Percentiles rank a stretch among this genome's conserved stretches.
Conservation (phyloP, 2,888 invertebrate species). For the Tridacna gigas region DNA sequence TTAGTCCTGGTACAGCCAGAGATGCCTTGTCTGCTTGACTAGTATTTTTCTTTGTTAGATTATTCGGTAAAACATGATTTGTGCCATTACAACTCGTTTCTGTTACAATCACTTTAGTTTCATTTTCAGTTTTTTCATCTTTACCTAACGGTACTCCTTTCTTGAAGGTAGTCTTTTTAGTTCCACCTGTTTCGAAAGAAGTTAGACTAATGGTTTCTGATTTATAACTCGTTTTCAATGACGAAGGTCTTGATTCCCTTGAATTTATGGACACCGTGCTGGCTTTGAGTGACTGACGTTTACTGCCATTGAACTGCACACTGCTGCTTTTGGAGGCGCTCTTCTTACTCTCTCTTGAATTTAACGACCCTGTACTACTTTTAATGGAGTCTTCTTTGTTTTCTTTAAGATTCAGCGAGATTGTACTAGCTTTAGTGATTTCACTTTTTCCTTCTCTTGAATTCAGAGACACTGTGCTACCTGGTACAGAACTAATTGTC, state of each 20-base stretch:
- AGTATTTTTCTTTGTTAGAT: not conserved
- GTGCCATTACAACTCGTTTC: conserved; percentile 10
- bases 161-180: not conserved
- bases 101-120: conserved; percentile 11
- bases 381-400: not conserved
- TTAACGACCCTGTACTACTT: not conserved
- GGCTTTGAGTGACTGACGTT: not conserved
- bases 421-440: not conserved
- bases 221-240: conserved; percentile 6
- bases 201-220: not conserved
- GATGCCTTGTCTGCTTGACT: not conserved
- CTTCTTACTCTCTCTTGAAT: conserved; percentile 1
- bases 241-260: conserved; percentile 11
- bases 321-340: not conserved
- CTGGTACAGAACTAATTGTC: not conserved
- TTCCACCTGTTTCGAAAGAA: not conserved
- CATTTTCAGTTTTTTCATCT: not conserved
- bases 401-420: not conserved
- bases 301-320: not conserved
- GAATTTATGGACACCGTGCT: not conserved
- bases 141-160: not conserved
- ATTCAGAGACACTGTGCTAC: not conserved
- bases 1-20: conserved; percentile 25
- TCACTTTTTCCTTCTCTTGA: conserved; percentile 12
- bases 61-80: not conserved